Conservation (phyloP, 2,888 invertebrate genomes). For the Leucophenga maculata region DNA sequence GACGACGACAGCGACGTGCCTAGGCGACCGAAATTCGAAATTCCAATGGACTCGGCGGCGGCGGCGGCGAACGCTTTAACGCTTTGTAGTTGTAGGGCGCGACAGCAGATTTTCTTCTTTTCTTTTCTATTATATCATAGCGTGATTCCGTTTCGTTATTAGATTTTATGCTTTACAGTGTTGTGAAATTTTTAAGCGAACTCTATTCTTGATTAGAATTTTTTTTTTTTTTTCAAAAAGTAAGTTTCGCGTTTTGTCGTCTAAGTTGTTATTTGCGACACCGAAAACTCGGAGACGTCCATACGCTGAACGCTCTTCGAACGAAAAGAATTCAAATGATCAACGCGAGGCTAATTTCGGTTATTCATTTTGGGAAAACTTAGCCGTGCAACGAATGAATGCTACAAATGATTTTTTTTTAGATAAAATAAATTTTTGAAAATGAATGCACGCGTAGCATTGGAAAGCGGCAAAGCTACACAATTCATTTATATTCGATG, state of each 20-base stretch:
- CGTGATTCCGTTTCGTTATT: constrained; percentile 32
- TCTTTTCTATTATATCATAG: constrained; percentile 14
- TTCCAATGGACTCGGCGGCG: constrained; percentile 7
- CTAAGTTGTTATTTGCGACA: constrained; percentile 39
- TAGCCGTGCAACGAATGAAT: neutral
- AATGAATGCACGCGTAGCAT: constrained; percentile 7
- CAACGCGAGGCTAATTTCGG: neutral
- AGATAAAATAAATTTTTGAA: neutral
- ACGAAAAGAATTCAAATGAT: constrained; percentile 56
- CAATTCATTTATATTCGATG: neutral
- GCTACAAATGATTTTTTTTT: neutral
- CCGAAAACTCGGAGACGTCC: constrained; percentile 48
- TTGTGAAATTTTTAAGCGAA: neutral
- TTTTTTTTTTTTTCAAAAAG: neutral
- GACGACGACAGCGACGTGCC: neutral
- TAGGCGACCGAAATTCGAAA: constrained; percentile 18
- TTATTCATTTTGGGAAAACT: constrained; percentile 15
- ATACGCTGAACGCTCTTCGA: constrained; percentile 61
- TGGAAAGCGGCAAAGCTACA: constrained; percentile 36
- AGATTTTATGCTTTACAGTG: constrained; percentile 38
- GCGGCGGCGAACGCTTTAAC: too few relatives aligned
- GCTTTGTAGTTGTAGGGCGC: constrained; percentile 8
- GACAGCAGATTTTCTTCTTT: constrained; percentile 2
- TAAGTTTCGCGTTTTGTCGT: constrained; percentile 17
- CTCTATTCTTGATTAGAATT: neutral